Base-by-base conservation (phyloP, 2,113 vertebrate species). In the Australoheros scitulus region DNA sequence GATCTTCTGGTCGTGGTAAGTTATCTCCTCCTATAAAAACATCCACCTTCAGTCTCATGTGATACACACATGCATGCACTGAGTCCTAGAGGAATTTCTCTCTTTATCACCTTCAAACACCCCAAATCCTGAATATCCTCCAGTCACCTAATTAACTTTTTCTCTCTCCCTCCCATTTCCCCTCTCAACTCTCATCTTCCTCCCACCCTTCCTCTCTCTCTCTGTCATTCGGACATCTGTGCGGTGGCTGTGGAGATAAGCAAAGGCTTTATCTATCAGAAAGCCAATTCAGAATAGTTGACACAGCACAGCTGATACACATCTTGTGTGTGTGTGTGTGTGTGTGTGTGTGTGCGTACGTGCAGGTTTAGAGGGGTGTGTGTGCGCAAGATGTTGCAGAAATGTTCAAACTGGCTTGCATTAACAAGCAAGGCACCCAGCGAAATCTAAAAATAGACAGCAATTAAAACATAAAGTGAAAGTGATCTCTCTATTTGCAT, bases 201-300 rank as follows among this genome's bases (percentile, higher is more conserved):
- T 55, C 58, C 79, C 20, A 29, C 2, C 36, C 32, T 60, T 64
- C 55, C 24, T 60, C 61, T 72, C 52, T 72, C 17, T 60, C 57
- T 26, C 26, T 18, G 1, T 86, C 81, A 75, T 56, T 80, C 75
- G 75, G 60, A 80, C 72, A 86, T 86, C 81, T 85, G 87, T 57
- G 34, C 41, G 63, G 65, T 61, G 83, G 80, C 82, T 77, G 74
- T 11, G 29, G 85, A 82, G 83, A 88, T 91, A 86, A 91, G 86
- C 76, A n/a, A n/a, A 75, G 56, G 82, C 80, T 76, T 85, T 87
- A 87, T 89, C 82, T 87, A 36, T 72, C n/a, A 58, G 72, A 76
- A 38, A 36, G 79, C 55, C 81, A 36, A 74, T 88, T 82, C 79
- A 77, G 83, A 77, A 58, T 14, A 7, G 65, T 76, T 76, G 85